A percentile compares a stretch with the other conserved stretches of the same genome.
Conservation (phyloP, 2,888 invertebrate genomes). For the Rhopalosiphum nymphaeae region DNA sequence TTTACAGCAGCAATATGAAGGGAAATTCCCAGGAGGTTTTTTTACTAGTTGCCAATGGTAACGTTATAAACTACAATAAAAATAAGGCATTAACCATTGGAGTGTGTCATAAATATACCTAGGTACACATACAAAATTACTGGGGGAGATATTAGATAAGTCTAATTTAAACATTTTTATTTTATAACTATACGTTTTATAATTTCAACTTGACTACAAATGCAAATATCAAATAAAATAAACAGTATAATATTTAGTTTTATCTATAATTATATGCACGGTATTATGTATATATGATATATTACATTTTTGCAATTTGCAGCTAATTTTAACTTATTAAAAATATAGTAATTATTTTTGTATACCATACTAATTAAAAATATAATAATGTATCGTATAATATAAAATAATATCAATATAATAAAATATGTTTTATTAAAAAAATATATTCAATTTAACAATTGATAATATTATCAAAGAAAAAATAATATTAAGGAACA, state of each 20-base stretch:
- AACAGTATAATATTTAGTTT: conserved; percentile 23
- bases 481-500: neutral
- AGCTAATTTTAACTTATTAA: neutral
- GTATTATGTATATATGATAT: neutral
- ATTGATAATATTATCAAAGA: neutral
- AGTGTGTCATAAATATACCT: conserved; percentile 58
- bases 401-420: neutral
- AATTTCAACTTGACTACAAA: conserved; percentile 27
- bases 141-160: conserved; percentile 60
- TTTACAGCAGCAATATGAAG: neutral
- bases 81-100: conserved; percentile 41
- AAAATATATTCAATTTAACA: neutral
- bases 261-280: conserved; percentile 21
- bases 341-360: neutral
- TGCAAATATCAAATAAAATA: neutral
- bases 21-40: conserved; percentile 9
- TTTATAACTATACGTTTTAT: conserved; percentile 37
- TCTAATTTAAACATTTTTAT: conserved; percentile 51
- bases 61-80: conserved; percentile 54
- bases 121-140: conserved; percentile 24
- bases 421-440: neutral
- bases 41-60: conserved; percentile 57
- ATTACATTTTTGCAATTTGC: neutral
- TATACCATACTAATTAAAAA: neutral
- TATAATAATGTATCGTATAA: neutral